Percentiles rank a stretch among this genome's conserved stretches.
Evolutionary conservation across 2,888 invertebrate species (phyloP).

Genomic region (Acanthosepion esculentum): DNA sequence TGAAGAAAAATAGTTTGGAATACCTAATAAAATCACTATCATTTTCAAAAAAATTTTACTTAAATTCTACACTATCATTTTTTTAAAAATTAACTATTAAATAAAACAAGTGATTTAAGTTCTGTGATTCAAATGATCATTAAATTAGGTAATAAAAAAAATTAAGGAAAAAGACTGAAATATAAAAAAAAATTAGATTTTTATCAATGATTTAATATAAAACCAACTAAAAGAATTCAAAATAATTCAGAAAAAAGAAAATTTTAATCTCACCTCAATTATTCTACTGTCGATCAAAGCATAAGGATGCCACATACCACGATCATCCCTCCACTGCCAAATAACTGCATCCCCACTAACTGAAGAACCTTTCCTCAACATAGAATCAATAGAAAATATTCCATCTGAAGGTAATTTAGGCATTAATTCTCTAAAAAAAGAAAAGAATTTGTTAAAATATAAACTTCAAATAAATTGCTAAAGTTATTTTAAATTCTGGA

Average conservation of each 20-base stretch:
- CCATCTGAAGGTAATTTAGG: conserved; percentile 95
- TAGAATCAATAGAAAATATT: conserved; percentile 92
- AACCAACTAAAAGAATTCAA: background rate
- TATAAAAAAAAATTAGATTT: too few species aligned
- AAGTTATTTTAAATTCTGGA: background rate
- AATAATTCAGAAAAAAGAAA: too few species aligned
- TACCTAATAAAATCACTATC: too few species aligned
- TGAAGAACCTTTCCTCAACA: conserved; percentile 78
- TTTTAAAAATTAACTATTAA: background rate
- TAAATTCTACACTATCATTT: too few species aligned
- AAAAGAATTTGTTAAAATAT: background rate
- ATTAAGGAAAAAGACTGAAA: background rate
- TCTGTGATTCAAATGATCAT: background rate
- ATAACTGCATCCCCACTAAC: conserved; percentile 84
- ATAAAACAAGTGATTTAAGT: background rate
- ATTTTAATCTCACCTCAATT: conserved; percentile 82
- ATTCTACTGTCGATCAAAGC: conserved; percentile 93
- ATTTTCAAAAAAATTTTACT: too few species aligned
- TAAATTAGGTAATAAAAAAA: background rate
- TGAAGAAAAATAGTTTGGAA: too few species aligned
- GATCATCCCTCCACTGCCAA: conserved; percentile 98
- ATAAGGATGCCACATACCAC: conserved; percentile 92
- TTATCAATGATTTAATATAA: background rate
- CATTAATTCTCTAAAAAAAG: conserved; percentile 85
- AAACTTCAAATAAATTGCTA: background rate